Conservation (phyloP, 2,888 invertebrate genomes). For the Pachliopta kotzebuea region DNA sequence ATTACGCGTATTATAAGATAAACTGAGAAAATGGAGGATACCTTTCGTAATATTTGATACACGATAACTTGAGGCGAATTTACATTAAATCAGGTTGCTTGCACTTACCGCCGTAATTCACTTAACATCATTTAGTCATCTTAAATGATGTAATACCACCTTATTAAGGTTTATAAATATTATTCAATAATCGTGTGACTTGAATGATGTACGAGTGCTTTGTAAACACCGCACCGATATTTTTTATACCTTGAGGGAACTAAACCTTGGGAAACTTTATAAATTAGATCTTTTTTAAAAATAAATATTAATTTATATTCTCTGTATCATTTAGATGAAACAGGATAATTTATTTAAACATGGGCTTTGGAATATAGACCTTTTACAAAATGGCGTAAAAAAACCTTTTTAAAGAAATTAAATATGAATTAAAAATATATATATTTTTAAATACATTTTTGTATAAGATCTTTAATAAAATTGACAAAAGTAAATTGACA, state of each 20-base stretch:
- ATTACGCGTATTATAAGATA: constrained; percentile 68
- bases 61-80: constrained; percentile 73
- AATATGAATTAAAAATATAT: no score
- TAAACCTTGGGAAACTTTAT: background rate
- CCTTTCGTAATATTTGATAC: constrained; percentile 63
- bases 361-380: no score
- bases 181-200: constrained; percentile 43
- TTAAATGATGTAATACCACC: constrained; percentile 55
- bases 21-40: constrained; percentile 52
- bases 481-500: no score
- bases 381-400: no score
- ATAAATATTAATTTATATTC: background rate
- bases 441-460: no score
- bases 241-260: background rate
- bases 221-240: constrained; percentile 21
- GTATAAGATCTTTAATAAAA: no score
- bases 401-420: no score
- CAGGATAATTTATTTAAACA: no score
- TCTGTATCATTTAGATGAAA: no score
- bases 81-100: constrained; percentile 62
- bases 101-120: constrained; percentile 58
- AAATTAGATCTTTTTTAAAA: background rate
- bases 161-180: constrained; percentile 60
- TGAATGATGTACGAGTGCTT: constrained; percentile 24
- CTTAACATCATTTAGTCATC: constrained; percentile 66